phyloP scores from a whole-genome alignment of 2,888 invertebrate genomes.

The Argynnis bischoffii region DNA sequence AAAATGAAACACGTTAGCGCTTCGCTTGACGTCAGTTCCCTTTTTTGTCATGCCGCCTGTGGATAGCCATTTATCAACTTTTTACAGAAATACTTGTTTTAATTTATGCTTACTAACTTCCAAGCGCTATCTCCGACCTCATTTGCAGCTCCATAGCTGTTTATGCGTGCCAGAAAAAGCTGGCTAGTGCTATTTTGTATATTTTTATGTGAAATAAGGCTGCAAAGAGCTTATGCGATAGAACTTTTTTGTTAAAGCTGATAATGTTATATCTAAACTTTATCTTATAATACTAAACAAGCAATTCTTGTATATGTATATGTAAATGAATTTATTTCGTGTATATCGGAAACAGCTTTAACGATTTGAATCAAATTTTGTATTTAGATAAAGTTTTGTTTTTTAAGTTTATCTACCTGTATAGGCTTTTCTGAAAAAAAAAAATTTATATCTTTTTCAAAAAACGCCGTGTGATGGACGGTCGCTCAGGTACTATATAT shows the following conservation, averaged over 20 bases:
- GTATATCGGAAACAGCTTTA: no score
- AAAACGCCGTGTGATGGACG: no score
- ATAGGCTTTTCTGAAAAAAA: no score
- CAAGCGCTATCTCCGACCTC: conserved; percentile 74
- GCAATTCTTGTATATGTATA: no score
- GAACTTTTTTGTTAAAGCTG: not conserved
- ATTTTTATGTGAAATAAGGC: not conserved
- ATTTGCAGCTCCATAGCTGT: conserved; percentile 55
- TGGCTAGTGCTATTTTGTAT: conserved; percentile 2
- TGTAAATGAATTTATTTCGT: no score
- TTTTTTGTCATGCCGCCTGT: conserved; percentile 75
- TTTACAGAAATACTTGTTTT: conserved; percentile 79
- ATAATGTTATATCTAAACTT: no score
- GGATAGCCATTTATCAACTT: conserved; percentile 80
- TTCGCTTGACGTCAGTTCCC: conserved; percentile 69
- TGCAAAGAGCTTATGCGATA: not conserved
- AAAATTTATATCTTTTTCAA: no score
- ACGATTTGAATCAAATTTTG: no score
- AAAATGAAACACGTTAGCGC: conserved; percentile 79
- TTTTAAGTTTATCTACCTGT: no score
- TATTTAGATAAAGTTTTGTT: no score
- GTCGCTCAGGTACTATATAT: no score
- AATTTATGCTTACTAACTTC: conserved; percentile 79
- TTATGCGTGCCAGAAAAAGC: conserved; percentile 30
- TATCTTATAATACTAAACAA: no score